Evolutionary conservation across 2,888 invertebrate genomes (phyloP).

Genomic region (Ecliptopera silaceata): DNA sequence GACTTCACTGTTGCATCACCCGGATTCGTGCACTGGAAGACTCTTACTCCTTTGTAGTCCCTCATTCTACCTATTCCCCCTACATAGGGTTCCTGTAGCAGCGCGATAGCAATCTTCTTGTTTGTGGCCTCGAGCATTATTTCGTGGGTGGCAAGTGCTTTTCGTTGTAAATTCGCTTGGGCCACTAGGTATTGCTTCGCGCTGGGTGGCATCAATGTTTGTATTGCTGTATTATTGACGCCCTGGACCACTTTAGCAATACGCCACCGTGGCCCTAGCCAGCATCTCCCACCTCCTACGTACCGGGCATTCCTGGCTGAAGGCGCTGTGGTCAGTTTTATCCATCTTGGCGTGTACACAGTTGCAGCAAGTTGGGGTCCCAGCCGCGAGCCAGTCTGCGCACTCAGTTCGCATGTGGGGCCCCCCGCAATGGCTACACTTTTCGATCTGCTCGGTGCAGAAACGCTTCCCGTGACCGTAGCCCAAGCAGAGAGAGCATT

Average conservation of each 20-base stretch:
- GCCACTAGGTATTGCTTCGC: neutral
- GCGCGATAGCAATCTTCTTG: conserved; percentile 1
- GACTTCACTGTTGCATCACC: neutral
- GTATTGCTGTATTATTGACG: too few relatives aligned
- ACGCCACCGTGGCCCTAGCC: too few relatives aligned
- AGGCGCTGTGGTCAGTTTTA: neutral
- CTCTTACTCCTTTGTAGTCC: neutral
- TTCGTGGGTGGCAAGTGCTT: neutral
- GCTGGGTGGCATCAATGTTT: too few relatives aligned
- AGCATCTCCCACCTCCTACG: too few relatives aligned
- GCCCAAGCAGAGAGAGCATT: conserved; percentile 27
- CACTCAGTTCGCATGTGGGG: conserved; percentile 11
- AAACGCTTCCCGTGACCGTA: conserved; percentile 22
- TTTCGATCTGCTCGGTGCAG: conserved; percentile 24
- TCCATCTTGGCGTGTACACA: neutral
- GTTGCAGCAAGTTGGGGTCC: neutral
- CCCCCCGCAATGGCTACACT: conserved; percentile 35
- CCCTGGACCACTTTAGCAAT: too few relatives aligned
- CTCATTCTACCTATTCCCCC: conserved; percentile 4
- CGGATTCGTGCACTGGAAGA: neutral
- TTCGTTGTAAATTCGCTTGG: conserved; percentile 6
- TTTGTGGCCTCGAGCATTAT: neutral
- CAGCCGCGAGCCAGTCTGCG: neutral
- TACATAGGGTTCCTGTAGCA: conserved; percentile 11
- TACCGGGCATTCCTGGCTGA: neutral